Percentiles rank a stretch among this genome's conserved stretches.
phyloP scores from a whole-genome alignment of 2,888 invertebrate species.

The Monopis laevigella region DNA sequence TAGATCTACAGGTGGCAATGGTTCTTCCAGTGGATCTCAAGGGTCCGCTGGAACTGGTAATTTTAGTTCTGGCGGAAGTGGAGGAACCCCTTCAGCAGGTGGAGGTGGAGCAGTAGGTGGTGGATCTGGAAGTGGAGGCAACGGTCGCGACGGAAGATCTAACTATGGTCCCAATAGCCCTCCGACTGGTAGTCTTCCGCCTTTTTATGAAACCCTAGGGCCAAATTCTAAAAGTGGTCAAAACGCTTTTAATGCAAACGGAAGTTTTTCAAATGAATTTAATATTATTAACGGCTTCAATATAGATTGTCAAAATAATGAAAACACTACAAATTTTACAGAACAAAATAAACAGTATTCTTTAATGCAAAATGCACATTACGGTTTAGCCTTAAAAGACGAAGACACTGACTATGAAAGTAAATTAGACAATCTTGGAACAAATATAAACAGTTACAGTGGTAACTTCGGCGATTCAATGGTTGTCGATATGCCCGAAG shows the following conservation, averaged over 20 bases:
- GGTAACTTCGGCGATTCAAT: conserved; percentile 80
- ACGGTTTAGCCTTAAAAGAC: conserved; percentile 82
- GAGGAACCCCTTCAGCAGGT: conserved; percentile 67
- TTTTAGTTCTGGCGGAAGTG: conserved; percentile 64
- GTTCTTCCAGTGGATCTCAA: conserved; percentile 62
- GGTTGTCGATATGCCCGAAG: conserved; percentile 84
- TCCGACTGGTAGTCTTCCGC: conserved; percentile 87
- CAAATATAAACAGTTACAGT: conserved; percentile 64
- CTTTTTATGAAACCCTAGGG: conserved; percentile 84
- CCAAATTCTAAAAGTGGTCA: conserved; percentile 76
- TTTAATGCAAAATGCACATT: conserved; percentile 82
- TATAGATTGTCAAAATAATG: conserved; percentile 81
- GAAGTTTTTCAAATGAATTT: conserved; percentile 73
- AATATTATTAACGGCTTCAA: conserved; percentile 75
- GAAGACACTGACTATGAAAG: conserved; percentile 82
- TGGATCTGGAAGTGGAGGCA: conserved; percentile 80
- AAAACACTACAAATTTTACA: conserved; percentile 56
- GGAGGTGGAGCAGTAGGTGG: conserved; percentile 72
- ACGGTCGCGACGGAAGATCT: conserved; percentile 82
- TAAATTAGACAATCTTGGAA: conserved; percentile 76
- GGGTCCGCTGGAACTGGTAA: conserved; percentile 57
- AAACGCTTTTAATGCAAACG: conserved; percentile 75
- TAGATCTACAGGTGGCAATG: conserved; percentile 69
- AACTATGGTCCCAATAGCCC: conserved; percentile 90
- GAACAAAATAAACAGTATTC: conserved; percentile 79